Percentiles rank a stretch among this genome's conserved stretches.
Conservation (phyloP, 2,888 invertebrate genomes). For the Crocallis elinguaria region DNA sequence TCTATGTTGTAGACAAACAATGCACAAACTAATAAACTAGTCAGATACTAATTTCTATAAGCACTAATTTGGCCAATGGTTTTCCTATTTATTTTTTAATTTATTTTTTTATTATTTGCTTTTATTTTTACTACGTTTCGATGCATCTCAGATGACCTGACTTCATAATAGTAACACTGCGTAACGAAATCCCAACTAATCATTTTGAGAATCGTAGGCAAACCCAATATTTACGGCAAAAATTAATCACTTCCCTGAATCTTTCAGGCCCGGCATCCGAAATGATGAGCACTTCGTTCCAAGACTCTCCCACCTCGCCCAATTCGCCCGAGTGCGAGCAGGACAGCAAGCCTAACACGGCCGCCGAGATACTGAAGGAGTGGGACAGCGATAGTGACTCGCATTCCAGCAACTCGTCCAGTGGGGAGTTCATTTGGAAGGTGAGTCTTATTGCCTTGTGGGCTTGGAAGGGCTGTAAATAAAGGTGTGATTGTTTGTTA, state of each 20-base stretch:
- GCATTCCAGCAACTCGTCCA: conserved; percentile 88
- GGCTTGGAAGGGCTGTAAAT: conserved; percentile 20
- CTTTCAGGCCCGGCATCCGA: conserved; percentile 70
- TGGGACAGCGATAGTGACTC: conserved; percentile 89
- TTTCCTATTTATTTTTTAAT: too few species aligned
- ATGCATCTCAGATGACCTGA: too few species aligned
- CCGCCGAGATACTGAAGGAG: conserved; percentile 81
- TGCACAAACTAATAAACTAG: too few species aligned
- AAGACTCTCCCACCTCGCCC: conserved; percentile 78
- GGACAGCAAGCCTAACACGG: conserved; percentile 66
- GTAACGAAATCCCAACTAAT: too few species aligned
- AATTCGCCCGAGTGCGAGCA: conserved; percentile 64
- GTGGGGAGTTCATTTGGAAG: conserved; percentile 93
- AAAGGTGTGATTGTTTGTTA: conserved; percentile 26
- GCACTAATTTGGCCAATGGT: too few species aligned
- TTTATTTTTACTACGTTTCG: too few species aligned
- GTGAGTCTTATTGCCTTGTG: conserved; percentile 61
- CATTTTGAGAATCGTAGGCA: too few species aligned
- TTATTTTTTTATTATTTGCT: too few species aligned
- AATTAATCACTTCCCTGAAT: not conserved
- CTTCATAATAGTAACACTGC: too few species aligned
- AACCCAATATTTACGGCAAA: not conserved
- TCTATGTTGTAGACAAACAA: too few species aligned
- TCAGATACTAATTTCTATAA: too few species aligned
- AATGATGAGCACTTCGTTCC: conserved; percentile 79